A percentile compares a stretch with the other conserved stretches of the same genome.
Conservation (phyloP, 2,888 invertebrate species). For the Heliconius cydno region DNA sequence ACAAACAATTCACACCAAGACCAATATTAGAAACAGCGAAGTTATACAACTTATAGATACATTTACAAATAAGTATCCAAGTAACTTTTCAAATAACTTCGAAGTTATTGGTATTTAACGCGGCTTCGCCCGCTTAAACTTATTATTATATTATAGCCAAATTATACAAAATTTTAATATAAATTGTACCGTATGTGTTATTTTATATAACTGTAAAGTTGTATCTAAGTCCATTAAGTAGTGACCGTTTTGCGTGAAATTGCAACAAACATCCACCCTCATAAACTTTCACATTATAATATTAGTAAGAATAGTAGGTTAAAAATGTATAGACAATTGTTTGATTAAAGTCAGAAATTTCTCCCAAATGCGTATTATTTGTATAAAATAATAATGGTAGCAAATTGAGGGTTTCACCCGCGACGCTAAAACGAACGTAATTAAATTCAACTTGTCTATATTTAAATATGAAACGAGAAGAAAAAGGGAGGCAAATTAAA, state of each 20-base stretch:
- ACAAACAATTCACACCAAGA: not conserved
- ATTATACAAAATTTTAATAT: no score
- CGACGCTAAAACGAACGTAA: constrained; percentile 24
- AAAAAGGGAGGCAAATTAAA: constrained; percentile 43
- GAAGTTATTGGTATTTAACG: not conserved
- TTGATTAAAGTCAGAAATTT: no score
- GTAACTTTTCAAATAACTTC: not conserved
- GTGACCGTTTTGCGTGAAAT: no score
- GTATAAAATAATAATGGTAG: not conserved
- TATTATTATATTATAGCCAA: no score
- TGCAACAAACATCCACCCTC: not conserved
- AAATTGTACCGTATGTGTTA: no score
- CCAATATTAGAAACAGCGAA: not conserved
- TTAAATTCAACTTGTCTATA: constrained; percentile 34
- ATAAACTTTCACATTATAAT: not conserved
- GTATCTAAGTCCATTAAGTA: no score
- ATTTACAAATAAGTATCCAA: not conserved
- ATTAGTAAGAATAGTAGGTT: not conserved
- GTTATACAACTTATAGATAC: not conserved
- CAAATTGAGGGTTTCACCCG: constrained; percentile 1
- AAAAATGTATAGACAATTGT: no score
- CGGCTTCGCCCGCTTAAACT: not conserved
- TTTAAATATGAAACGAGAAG: constrained; percentile 37
- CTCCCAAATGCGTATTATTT: not conserved
- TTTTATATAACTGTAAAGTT: no score